Evolutionary conservation across 2,797 vertebrate genomes (phyloP).

Genomic region (Acanthis flammea): DNA sequence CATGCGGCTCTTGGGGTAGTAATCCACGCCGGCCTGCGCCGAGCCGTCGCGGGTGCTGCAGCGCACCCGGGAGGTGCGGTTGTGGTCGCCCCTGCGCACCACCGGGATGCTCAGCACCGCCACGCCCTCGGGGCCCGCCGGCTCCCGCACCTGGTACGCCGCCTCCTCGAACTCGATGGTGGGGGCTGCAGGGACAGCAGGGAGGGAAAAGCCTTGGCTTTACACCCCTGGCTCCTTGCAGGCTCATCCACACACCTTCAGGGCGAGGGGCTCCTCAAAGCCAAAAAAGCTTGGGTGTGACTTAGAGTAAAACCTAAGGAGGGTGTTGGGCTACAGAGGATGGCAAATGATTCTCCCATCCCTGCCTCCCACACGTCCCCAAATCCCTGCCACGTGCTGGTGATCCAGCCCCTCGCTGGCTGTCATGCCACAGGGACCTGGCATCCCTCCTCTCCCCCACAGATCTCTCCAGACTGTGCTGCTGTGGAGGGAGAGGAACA

Average conservation of each 20-base stretch:
- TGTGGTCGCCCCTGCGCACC: conserved; percentile 88
- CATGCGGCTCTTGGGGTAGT: conserved; percentile 93
- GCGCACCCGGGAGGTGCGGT: conserved; percentile 93
- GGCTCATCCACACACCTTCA: not conserved
- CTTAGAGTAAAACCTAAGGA: not conserved
- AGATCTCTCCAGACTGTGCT: not conserved
- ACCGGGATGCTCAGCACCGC: conserved; percentile 88
- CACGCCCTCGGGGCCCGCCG: conserved; percentile 85
- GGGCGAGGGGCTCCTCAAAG: not conserved
- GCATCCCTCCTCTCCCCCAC: not conserved
- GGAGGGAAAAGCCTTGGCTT: not conserved
- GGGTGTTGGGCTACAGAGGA: not conserved
- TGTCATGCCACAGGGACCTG: not conserved
- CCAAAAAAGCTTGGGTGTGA: not conserved
- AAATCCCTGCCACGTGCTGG: accelerated
- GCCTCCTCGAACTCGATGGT: conserved; percentile 94
- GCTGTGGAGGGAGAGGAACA: not conserved
- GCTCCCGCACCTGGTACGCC: conserved; percentile 91
- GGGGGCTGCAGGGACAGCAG: conserved; percentile 79
- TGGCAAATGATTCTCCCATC: not conserved
- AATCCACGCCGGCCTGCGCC: conserved; percentile 96
- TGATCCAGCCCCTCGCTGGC: accelerated
- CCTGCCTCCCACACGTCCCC: not conserved
- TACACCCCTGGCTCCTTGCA: not conserved
- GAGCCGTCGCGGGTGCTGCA: conserved; percentile 97